Evolutionary conservation across 2,888 invertebrate species (phyloP).

Genomic region (Silvanus unidentatus): DNA sequence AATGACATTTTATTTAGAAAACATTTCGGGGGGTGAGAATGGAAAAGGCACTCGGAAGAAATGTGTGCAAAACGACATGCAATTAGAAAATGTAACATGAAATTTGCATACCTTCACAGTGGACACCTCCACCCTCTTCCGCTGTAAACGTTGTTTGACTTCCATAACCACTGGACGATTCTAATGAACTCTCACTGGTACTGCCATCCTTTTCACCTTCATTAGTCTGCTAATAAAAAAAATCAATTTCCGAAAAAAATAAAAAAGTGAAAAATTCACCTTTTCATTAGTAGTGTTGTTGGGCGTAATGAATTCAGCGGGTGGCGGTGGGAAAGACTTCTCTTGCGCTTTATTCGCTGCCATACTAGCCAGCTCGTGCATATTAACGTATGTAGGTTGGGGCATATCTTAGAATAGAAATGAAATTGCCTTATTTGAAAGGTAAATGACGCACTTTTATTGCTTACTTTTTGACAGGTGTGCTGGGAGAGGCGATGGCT

Average conservation of each 20-base stretch:
- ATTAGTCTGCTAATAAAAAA: slow-evolving; percentile 21
- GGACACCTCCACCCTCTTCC: slow-evolving; percentile 52
- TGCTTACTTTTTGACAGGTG: slow-evolving; percentile 64
- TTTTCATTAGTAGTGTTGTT: slow-evolving; percentile 48
- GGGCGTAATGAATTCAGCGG: slow-evolving; percentile 45
- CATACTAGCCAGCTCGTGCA: slow-evolving; percentile 81
- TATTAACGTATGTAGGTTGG: slow-evolving; percentile 85
- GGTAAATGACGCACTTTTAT: not conserved
- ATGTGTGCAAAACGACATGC: not conserved
- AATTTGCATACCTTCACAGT: slow-evolving; percentile 28
- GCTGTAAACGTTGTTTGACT: slow-evolving; percentile 67
- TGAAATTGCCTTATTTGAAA: slow-evolving; percentile 18
- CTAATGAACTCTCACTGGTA: slow-evolving; percentile 68
- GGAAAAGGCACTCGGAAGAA: not conserved
- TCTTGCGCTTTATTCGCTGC: slow-evolving; percentile 68
- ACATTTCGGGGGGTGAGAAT: not conserved
- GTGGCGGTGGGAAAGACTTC: slow-evolving; percentile 55
- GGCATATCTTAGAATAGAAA: slow-evolving; percentile 47
- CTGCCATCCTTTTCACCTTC: slow-evolving; percentile 52
- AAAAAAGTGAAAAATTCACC: slow-evolving; percentile 38
- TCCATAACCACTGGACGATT: slow-evolving; percentile 71
- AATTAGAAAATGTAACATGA: not conserved
- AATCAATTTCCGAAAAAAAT: not conserved
- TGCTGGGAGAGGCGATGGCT: slow-evolving; percentile 67
- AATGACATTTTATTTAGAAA: not conserved